phyloP scores from a whole-genome alignment of 2,888 invertebrate genomes.

The Tinea semifulvella region DNA sequence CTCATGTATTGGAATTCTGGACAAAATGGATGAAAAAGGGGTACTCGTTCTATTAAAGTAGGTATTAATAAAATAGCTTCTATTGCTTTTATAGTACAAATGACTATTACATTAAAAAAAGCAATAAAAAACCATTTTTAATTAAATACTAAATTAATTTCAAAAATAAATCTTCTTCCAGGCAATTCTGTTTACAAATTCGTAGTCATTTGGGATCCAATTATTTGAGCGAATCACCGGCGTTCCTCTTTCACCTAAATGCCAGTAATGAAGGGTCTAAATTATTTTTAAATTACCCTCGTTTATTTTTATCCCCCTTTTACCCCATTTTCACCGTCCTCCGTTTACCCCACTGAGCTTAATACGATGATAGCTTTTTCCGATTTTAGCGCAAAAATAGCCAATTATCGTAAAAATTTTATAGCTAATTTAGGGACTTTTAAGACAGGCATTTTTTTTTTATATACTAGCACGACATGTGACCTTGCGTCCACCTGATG shows the following conservation, averaged over 20 bases:
- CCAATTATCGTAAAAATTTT: too few relatives aligned
- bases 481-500: too few relatives aligned
- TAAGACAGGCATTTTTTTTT: too few relatives aligned
- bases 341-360: not conserved
- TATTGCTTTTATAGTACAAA: too few relatives aligned
- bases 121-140: not conserved
- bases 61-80: too few relatives aligned
- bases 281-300: conserved; percentile 17
- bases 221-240: conserved; percentile 13
- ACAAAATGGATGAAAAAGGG: too few relatives aligned
- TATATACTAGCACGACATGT: too few relatives aligned
- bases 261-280: conserved; percentile 15
- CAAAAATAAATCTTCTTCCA: not conserved
- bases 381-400: too few relatives aligned
- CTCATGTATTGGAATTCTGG: too few relatives aligned
- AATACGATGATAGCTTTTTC: too few relatives aligned
- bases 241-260: conserved; percentile 11
- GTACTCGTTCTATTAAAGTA: too few relatives aligned
- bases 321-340: not conserved
- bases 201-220: conserved; percentile 14
- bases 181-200: conserved; percentile 8
- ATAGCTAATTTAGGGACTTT: too few relatives aligned
- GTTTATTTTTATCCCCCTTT: conserved; percentile 11
- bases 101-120: not conserved
- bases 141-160: not conserved